Conservation (phyloP, 1,140 invertebrate species). For the Atopsyche davidsoni region DNA sequence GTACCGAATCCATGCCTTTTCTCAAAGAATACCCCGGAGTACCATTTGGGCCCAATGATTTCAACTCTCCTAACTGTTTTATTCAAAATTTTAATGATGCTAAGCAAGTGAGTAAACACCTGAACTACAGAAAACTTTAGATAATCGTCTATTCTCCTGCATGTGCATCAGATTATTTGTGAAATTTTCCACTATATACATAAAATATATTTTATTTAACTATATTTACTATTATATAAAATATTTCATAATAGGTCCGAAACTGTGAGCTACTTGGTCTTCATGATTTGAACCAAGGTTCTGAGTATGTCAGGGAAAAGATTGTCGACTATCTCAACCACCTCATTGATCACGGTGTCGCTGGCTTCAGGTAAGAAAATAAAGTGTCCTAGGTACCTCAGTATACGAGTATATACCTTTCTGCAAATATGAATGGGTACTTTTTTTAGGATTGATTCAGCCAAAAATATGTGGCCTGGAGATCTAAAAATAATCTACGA, state of each 20-base stretch:
- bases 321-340: slow-evolving; percentile 62
- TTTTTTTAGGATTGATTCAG: slow-evolving; percentile 49
- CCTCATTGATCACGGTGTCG: slow-evolving; percentile 66
- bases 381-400: neutral
- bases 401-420: neutral
- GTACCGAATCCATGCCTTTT: slow-evolving; percentile 39
- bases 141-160: too few relatives aligned
- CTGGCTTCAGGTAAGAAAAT: slow-evolving; percentile 56
- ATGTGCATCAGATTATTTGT: too few relatives aligned
- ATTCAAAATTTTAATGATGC: slow-evolving; percentile 43
- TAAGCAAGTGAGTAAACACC: slow-evolving; percentile 34
- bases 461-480: slow-evolving; percentile 60
- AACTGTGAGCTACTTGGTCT: slow-evolving; percentile 66
- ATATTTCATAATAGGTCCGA: slow-evolving; percentile 47
- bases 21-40: slow-evolving; percentile 40
- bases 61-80: slow-evolving; percentile 34
- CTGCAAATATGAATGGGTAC: neutral
- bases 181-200: too few relatives aligned
- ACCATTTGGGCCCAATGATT: slow-evolving; percentile 38
- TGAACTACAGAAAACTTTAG: too few relatives aligned
- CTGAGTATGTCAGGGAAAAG: slow-evolving; percentile 58
- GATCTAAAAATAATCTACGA: slow-evolving; percentile 49
- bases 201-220: too few relatives aligned
- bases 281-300: slow-evolving; percentile 61
- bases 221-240: neutral